A percentile compares a stretch with the other conserved stretches of the same genome.
phyloP scores from a whole-genome alignment of 2,888 invertebrate genomes.

The Zaprionus bogoriensis region DNA sequence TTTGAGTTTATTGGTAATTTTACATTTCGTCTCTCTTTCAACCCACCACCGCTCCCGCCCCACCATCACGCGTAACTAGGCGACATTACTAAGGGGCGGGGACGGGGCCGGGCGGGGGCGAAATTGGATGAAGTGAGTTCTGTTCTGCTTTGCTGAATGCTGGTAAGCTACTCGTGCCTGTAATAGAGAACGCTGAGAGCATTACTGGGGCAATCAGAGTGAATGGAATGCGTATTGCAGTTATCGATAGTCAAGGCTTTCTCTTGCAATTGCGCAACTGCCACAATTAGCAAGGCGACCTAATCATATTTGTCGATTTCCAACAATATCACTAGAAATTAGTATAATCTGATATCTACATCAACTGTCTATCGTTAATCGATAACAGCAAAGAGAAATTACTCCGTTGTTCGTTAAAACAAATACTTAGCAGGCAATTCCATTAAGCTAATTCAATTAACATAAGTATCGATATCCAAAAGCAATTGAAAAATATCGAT shows the following conservation, averaged over 20 bases:
- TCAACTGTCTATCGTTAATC: neutral
- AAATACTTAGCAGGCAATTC: too few species aligned
- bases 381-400: neutral
- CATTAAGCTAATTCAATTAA: too few species aligned
- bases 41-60: neutral
- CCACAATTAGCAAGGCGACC: neutral
- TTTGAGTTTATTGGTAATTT: conserved; percentile 79
- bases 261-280: neutral
- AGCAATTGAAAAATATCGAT: neutral
- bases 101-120: neutral
- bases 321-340: neutral
- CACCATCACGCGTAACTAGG: conserved; percentile 46
- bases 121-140: neutral
- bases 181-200: conserved; percentile 4
- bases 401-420: neutral
- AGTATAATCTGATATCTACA: neutral
- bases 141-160: conserved; percentile 2
- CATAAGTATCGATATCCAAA: neutral
- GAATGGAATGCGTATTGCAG: neutral
- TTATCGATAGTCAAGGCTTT: conserved; percentile 19
- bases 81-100: too few species aligned
- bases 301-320: neutral
- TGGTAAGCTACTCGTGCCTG: conserved; percentile 8
- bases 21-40: conserved; percentile 49
- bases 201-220: conserved; percentile 7